Conservation (phyloP, 2,888 invertebrate genomes). For the Ophonus ardosiacus region DNA sequence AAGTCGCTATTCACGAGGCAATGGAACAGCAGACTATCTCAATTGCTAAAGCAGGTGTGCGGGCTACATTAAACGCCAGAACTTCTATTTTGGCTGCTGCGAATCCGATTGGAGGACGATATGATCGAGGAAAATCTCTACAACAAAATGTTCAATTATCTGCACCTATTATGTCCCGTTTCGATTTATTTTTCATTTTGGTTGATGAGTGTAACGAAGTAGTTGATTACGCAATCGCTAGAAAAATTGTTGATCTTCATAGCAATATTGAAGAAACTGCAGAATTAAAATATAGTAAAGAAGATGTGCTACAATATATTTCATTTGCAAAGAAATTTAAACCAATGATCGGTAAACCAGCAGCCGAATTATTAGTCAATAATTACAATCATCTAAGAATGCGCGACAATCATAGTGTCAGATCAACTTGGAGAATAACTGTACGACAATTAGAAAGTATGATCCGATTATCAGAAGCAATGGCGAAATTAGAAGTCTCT, state of each 20-base stretch:
- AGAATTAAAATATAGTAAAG: slow-evolving; percentile 89
- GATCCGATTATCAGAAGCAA: slow-evolving; percentile 96
- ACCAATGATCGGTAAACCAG: slow-evolving; percentile 89
- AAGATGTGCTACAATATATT: slow-evolving; percentile 96
- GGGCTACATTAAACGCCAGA: slow-evolving; percentile 97
- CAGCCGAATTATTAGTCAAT: slow-evolving; percentile 89
- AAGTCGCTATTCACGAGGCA: slow-evolving; percentile 99
- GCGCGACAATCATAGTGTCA: slow-evolving; percentile 85
- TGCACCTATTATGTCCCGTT: slow-evolving; percentile 99
- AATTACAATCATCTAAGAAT: slow-evolving; percentile 93
- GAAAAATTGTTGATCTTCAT: slow-evolving; percentile 96
- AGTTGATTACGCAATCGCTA: slow-evolving; percentile 97
- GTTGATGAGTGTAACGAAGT: slow-evolving; percentile 98
- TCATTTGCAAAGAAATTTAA: slow-evolving; percentile 97
- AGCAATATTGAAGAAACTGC: slow-evolving; percentile 88
- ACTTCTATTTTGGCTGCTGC: slow-evolving; percentile 99
- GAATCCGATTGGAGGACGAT: slow-evolving; percentile 98
- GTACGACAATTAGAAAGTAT: slow-evolving; percentile 97
- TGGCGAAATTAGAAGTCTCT: slow-evolving; percentile 97
- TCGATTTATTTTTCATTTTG: slow-evolving; percentile 98
- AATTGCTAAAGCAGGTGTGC: slow-evolving; percentile 97
- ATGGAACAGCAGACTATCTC: slow-evolving; percentile 99
- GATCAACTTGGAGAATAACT: slow-evolving; percentile 96
- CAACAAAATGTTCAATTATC: slow-evolving; percentile 96
- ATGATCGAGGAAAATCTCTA: slow-evolving; percentile 94